phyloP scores from a whole-genome alignment of 2,888 invertebrate species.

The Helleia helle region DNA sequence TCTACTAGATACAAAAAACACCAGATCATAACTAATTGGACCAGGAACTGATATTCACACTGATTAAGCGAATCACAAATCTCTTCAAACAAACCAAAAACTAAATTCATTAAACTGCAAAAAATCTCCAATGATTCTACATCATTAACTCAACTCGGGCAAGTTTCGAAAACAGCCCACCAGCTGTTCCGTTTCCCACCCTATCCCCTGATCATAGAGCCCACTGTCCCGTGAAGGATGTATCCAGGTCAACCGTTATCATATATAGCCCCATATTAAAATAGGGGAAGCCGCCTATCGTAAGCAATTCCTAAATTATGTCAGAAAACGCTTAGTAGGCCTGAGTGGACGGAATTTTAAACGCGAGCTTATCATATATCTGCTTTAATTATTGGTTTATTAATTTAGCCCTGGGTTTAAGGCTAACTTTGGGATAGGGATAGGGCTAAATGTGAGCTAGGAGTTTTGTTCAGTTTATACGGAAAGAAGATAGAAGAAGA shows the following conservation, averaged over 20 bases:
- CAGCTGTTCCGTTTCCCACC: constrained; percentile 24
- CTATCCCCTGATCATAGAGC: constrained; percentile 26
- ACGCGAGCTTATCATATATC: background rate
- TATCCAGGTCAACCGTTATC: constrained; percentile 23
- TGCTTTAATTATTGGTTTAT: too few relatives aligned
- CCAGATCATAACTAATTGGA: too few relatives aligned
- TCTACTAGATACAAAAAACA: too few relatives aligned
- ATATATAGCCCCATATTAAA: constrained; percentile 26
- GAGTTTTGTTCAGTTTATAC: too few relatives aligned
- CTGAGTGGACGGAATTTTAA: constrained; percentile 10
- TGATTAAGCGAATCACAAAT: too few relatives aligned
- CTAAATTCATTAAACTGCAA: constrained; percentile 4
- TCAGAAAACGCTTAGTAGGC: constrained; percentile 10
- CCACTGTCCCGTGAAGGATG: constrained; percentile 25
- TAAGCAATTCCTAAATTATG: constrained; percentile 53
- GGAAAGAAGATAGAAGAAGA: too few relatives aligned
- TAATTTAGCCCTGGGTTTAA: too few relatives aligned
- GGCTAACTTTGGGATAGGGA: too few relatives aligned
- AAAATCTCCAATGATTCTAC: constrained; percentile 9
- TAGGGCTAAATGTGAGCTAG: too few relatives aligned
- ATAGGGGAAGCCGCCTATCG: constrained; percentile 39
- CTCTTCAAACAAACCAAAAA: too few relatives aligned
- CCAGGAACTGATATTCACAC: too few relatives aligned
- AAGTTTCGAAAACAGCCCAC: constrained; percentile 17
- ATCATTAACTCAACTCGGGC: constrained; percentile 6